Conservation (phyloP, 2,113 vertebrate genomes). For the Chionomys nivalis region DNA sequence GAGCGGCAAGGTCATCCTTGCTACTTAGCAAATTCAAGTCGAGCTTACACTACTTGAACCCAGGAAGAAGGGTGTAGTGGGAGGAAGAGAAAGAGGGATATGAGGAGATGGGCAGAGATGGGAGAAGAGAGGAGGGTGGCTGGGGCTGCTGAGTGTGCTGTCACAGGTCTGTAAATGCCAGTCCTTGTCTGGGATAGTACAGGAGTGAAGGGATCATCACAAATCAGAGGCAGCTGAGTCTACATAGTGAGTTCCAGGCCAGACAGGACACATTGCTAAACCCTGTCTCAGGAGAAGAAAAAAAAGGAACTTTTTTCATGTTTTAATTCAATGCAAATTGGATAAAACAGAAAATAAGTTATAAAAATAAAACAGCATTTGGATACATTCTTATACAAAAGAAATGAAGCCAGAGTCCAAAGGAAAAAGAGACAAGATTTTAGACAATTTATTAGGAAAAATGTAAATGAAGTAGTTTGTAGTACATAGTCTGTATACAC, state of each 20-base stretch:
- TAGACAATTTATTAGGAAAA: constrained; percentile 32
- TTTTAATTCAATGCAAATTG: constrained; percentile 21
- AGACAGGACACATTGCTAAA: background rate
- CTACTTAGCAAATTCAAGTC: background rate
- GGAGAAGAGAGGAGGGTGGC: background rate
- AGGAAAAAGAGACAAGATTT: constrained; percentile 28
- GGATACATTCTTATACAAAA: background rate
- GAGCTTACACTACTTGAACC: background rate
- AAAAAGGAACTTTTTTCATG: background rate
- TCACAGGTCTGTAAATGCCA: background rate
- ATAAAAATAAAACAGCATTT: constrained; percentile 48
- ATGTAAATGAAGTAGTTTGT: constrained; percentile 38
- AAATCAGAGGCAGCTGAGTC: background rate
- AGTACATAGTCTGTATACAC: constrained; percentile 5
- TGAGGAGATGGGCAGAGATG: too few relatives aligned
- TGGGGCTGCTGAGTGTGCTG: background rate
- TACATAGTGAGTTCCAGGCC: background rate
- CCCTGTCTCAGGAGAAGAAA: background rate
- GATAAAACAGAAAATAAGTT: constrained; percentile 52
- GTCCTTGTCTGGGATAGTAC: background rate
- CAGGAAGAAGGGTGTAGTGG: background rate
- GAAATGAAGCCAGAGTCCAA: background rate
- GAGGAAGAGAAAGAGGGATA: background rate
- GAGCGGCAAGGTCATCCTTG: background rate
- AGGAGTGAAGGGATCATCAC: background rate